A percentile compares a stretch with the other conserved stretches of the same genome.
These are phyloP conservation scores for Mormyrus proboscirostris DNA, from an alignment of 2,797 vertebrate genomes.

Conservation along the genomic window DNA sequence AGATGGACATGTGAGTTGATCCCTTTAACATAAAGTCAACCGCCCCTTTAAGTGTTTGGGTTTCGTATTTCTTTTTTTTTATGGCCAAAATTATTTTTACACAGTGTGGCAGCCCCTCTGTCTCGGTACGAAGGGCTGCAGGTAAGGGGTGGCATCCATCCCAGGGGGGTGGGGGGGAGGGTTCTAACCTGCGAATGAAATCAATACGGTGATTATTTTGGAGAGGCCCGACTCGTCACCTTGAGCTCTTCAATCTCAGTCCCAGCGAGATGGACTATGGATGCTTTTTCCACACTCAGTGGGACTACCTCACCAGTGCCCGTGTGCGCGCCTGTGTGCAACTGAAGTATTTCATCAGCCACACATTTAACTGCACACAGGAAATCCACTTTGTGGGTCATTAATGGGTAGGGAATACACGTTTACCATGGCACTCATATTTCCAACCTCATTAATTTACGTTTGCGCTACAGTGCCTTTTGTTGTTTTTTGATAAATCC, in stretches of 20 bases:
- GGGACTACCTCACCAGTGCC: not conserved
- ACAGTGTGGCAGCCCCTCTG: not conserved
- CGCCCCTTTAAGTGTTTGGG: not conserved
- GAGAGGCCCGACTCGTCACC: conserved; percentile 47
- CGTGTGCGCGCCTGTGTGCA: not conserved
- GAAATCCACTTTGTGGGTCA: not conserved
- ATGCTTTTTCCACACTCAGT: conserved; percentile 20
- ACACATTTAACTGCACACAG: not conserved
- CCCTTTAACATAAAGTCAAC: not conserved
- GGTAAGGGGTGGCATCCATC: not conserved
- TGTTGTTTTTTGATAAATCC: not conserved
- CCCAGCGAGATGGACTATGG: conserved; percentile 42
- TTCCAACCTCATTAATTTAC: not conserved
- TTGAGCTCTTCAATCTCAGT: conserved; percentile 50
- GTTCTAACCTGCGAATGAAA: conserved; percentile 36
- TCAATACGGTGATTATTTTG: conserved; percentile 63
- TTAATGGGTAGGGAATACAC: not conserved
- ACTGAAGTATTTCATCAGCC: not conserved
- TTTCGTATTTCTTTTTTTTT: not conserved
- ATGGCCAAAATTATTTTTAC: not conserved
- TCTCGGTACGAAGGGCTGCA: not conserved
- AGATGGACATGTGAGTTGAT: not conserved
- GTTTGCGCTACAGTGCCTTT: not conserved
- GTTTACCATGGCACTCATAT: not conserved
- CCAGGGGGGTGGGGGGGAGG: not conserved